Evolutionary conservation across 2,888 invertebrate genomes (phyloP), one percentile per base, ranked within the genome.

Genomic region (Melikaiella ostensackeni): DNA sequence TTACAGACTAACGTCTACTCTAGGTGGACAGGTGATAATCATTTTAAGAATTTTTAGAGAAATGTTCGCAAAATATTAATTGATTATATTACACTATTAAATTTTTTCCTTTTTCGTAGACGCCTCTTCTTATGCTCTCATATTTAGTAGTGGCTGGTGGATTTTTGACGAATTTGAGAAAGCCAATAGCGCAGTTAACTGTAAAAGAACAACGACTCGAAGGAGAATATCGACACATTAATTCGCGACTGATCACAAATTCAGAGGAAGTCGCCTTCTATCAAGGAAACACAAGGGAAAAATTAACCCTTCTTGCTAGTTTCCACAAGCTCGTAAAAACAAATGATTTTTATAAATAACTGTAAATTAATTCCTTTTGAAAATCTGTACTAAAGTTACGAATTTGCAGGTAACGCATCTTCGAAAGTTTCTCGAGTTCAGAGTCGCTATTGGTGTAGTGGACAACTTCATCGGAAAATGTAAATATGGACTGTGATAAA

Each of bases 391-490:
- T 46, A 38, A 70, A n/a, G 38, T 21, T 55, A 64, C 30, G 19
- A 50, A 50, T 79, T 91, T 91, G 75, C 88, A 94, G 94, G 95
- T 97, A 33, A 93, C 94, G 50, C 98, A 98, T 91, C 92, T 98
- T 80, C 94, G 96, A 81, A 96, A 95, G 89, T 97, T 97, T 92
- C 94, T 98, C 79, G 96, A 96, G 90, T 99, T 98, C 92, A 94
- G 96, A 82, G 96, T 98, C 66, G 93, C 95, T 61, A 98, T 99
- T 96, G 99, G 99, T 75, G 95, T 98, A 88, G 92, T 98, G 27
- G 99, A 99, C 92, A 99, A 99, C 92, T 96, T 99, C 82, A 94
- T 99, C 76, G 99, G 98, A 62, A 99, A 99, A 94, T 99, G 97
- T 97, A 92, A 93, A 94, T 92, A 78, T 9, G n/a, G 6, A 42